Percentiles rank a stretch among this genome's conserved stretches.
These are phyloP conservation scores for Dryocosmus kuriphilus DNA, from an alignment of 2,888 invertebrate species.

Conservation along the genomic window DNA sequence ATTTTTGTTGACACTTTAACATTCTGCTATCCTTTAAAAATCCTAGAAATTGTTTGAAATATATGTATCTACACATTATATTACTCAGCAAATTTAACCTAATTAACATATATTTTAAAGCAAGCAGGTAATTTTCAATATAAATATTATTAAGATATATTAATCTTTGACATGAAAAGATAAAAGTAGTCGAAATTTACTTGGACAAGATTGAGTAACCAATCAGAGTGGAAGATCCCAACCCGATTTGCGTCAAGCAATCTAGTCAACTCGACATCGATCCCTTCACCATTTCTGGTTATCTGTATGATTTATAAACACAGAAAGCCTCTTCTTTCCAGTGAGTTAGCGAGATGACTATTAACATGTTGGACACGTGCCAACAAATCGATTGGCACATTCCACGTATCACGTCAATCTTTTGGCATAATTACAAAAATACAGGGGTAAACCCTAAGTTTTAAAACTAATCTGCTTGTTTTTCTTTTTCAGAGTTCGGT, in stretches of 20 bases:
- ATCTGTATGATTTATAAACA: conserved; percentile 31
- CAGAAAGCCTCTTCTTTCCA: conserved; percentile 22
- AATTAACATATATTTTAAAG: background rate
- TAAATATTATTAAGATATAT: background rate
- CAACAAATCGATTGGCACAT: conserved; percentile 34
- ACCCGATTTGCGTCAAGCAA: conserved; percentile 18
- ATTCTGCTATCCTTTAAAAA: background rate
- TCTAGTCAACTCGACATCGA: conserved; percentile 11
- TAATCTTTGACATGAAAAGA: background rate
- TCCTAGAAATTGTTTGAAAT: background rate
- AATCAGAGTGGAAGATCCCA: conserved; percentile 8
- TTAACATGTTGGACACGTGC: conserved; percentile 19
- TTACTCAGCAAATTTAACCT: too few species aligned
- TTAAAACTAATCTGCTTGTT: background rate
- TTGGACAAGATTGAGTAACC: background rate
- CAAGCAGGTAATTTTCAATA: background rate
- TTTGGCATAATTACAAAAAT: conserved; percentile 8
- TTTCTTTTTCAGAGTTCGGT: background rate
- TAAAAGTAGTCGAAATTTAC: background rate
- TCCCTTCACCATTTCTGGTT: conserved; percentile 26
- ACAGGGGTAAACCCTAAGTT: background rate
- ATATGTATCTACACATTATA: background rate
- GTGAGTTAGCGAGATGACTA: conserved; percentile 27
- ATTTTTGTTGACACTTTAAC: background rate
- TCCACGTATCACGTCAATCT: conserved; percentile 28